These are phyloP conservation scores for Tenthredo mesomela DNA, from an alignment of 2,888 invertebrate species.

Conservation along the genomic window DNA sequence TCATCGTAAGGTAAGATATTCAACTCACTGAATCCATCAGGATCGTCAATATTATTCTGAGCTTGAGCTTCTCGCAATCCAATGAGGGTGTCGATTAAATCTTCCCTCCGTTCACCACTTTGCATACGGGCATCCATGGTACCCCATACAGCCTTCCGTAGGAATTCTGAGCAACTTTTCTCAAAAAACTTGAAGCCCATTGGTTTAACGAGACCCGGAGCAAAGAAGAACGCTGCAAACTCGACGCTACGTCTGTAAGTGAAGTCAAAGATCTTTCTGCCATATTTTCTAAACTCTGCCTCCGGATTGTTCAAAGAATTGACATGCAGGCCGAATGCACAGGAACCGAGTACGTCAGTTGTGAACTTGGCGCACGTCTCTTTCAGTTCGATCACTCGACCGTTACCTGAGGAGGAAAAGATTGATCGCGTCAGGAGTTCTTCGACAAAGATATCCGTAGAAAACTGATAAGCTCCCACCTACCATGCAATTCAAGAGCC, in stretches of 20 bases:
- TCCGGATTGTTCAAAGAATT: conserved; percentile 77
- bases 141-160: conserved; percentile 76
- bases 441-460: not conserved
- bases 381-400: conserved; percentile 67
- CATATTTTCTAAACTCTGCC: conserved; percentile 76
- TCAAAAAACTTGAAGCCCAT: conserved; percentile 75
- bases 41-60: conserved; percentile 52
- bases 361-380: conserved; percentile 70
- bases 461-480: not conserved
- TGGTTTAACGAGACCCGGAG: conserved; percentile 74
- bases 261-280: conserved; percentile 75
- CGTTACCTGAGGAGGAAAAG: conserved; percentile 56
- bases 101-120: conserved; percentile 74
- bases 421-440: not conserved
- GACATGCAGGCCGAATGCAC: conserved; percentile 78
- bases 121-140: conserved; percentile 76
- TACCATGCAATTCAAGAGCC: conserved; percentile 62
- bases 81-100: conserved; percentile 79
- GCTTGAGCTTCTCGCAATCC: conserved; percentile 71
- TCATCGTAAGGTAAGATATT: not conserved
- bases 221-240: conserved; percentile 75
- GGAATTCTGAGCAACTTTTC: conserved; percentile 70
- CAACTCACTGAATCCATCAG: conserved; percentile 60
- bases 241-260: conserved; percentile 72
- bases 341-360: conserved; percentile 78